phyloP scores from a whole-genome alignment of 2,797 vertebrate genomes.

The Fundulus diaphanus region DNA sequence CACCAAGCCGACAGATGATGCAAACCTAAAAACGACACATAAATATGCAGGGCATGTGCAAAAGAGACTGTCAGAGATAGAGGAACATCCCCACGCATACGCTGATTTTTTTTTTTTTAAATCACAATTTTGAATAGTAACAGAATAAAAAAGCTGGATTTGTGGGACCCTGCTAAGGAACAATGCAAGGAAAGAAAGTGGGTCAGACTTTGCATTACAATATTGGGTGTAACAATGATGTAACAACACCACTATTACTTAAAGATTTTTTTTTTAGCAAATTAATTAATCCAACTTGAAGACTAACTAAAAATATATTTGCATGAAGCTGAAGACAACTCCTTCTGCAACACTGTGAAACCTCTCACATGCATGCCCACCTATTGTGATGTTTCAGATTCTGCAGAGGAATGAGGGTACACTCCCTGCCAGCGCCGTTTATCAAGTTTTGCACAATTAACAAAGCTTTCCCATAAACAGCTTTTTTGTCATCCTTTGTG shows the following conservation, averaged over 20 bases:
- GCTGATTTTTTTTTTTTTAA: slow-evolving; percentile 46
- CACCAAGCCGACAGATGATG: slow-evolving; percentile 57
- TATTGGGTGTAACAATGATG: slow-evolving; percentile 72
- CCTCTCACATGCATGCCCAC: background rate
- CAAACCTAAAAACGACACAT: slow-evolving; percentile 66
- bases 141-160: slow-evolving; percentile 67
- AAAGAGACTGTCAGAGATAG: slow-evolving; percentile 38
- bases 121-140: slow-evolving; percentile 57
- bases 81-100: slow-evolving; percentile 56
- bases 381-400: slow-evolving; percentile 7
- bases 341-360: slow-evolving; percentile 8
- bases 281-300: slow-evolving; percentile 30
- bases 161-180: slow-evolving; percentile 67
- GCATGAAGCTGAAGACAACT: background rate
- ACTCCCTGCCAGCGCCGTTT: slow-evolving; percentile 35
- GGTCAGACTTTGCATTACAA: slow-evolving; percentile 80
- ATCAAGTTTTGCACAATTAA: slow-evolving; percentile 47
- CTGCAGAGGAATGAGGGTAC: slow-evolving; percentile 19
- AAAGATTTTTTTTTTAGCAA: slow-evolving; percentile 17
- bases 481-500: slow-evolving; percentile 41
- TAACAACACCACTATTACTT: slow-evolving; percentile 50
- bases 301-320: slow-evolving; percentile 7
- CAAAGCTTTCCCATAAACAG: slow-evolving; percentile 34
- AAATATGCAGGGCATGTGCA: slow-evolving; percentile 58
- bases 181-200: slow-evolving; percentile 73